Evolutionary conservation across 2,113 vertebrate species (phyloP).

Genomic region (Gasterosteus nipponicus): DNA sequence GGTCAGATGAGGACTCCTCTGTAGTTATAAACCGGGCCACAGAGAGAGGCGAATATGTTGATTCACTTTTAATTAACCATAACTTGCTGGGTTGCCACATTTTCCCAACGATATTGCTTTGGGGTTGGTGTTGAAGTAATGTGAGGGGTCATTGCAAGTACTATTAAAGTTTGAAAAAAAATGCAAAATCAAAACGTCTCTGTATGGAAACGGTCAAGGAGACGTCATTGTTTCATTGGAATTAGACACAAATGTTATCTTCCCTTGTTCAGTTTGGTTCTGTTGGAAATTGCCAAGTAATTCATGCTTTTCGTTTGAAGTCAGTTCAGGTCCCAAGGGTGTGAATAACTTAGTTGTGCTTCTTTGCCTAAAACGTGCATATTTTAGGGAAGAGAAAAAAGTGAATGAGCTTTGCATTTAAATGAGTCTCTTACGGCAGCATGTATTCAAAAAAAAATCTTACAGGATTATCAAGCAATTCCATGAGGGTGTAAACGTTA

Average conservation of each 20-base stretch:
- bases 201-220: conserved; percentile 15
- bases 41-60: conserved; percentile 28
- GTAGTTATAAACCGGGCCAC: conserved; percentile 34
- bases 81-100: conserved; percentile 15
- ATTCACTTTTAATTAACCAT: conserved; percentile 60
- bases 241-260: conserved; percentile 37
- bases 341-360: conserved; percentile 64
- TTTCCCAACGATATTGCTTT: conserved; percentile 29
- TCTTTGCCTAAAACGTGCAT: conserved; percentile 65
- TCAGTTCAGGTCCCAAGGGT: conserved; percentile 62
- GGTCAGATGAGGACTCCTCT: conserved; percentile 36
- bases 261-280: conserved; percentile 44
- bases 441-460: conserved; percentile 46
- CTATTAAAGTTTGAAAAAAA: conserved; percentile 24
- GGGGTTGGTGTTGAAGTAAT: conserved; percentile 15
- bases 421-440: conserved; percentile 49
- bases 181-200: conserved; percentile 4
- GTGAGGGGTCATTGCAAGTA: conserved; percentile 31
- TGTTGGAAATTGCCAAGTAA: conserved; percentile 50
- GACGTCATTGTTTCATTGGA: conserved; percentile 40
- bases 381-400: conserved; percentile 59
- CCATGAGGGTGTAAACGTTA: conserved; percentile 28
- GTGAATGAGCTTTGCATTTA: conserved; percentile 72
- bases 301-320: conserved; percentile 64
- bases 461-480: conserved; percentile 29